Percentiles rank a stretch among this genome's conserved stretches.
Evolutionary conservation across 1,140 invertebrate genomes (phyloP).

Genomic region (Parapsyche elsis): DNA sequence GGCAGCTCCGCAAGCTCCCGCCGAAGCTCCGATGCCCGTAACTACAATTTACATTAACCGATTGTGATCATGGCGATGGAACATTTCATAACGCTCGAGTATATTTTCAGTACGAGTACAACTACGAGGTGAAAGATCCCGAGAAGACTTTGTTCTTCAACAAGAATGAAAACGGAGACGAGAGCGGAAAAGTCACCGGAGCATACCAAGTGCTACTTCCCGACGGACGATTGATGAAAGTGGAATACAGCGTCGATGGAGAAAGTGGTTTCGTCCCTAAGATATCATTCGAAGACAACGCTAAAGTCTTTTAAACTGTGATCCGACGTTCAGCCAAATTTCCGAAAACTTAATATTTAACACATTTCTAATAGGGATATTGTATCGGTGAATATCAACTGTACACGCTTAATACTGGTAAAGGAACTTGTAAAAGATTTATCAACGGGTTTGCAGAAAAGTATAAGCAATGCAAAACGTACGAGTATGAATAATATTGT

Average conservation of each 20-base stretch:
- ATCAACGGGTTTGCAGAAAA: no score
- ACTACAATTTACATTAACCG: constrained; percentile 53
- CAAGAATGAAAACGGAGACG: constrained; percentile 72
- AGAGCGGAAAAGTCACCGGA: constrained; percentile 70
- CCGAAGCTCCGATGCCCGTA: constrained; percentile 65
- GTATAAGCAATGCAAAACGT: no score
- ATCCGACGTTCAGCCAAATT: background rate
- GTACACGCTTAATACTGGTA: no score
- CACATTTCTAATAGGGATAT: no score
- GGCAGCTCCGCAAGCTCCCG: constrained; percentile 62
- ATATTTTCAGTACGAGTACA: constrained; percentile 73
- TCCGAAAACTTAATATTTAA: no score
- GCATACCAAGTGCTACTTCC: constrained; percentile 74
- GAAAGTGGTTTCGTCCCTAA: constrained; percentile 77
- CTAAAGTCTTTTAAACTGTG: constrained; percentile 63
- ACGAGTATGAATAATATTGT: no score
- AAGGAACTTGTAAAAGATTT: no score
- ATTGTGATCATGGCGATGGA: background rate
- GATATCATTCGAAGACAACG: constrained; percentile 71
- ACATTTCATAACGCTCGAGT: constrained; percentile 8
- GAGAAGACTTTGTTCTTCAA: constrained; percentile 74
- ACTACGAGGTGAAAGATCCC: constrained; percentile 78
- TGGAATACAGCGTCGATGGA: constrained; percentile 74
- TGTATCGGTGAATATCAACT: no score
- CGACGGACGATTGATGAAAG: constrained; percentile 76